These are phyloP conservation scores for Thaleichthys pacificus DNA, from an alignment of 2,797 vertebrate species.

Conservation along the genomic window DNA sequence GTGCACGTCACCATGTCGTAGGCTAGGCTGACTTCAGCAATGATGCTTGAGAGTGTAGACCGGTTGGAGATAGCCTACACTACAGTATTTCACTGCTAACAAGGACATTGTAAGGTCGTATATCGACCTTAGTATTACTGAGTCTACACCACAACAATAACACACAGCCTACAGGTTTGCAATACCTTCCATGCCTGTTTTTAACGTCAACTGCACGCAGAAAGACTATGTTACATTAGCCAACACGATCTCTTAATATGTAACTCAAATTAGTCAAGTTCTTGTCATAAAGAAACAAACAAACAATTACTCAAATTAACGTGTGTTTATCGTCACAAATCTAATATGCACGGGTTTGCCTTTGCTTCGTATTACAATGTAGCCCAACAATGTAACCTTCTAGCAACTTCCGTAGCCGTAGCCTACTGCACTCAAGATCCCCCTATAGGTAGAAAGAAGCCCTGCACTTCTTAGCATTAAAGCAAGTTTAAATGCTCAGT, in stretches of 20 bases:
- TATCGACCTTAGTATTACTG: not conserved
- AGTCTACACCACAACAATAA: not conserved
- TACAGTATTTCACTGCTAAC: not conserved
- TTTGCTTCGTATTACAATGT: not conserved
- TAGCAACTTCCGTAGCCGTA: not conserved
- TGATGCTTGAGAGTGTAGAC: not conserved
- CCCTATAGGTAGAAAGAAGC: conserved; percentile 7
- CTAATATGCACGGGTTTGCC: not conserved
- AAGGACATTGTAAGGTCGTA: not conserved
- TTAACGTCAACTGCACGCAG: too few relatives aligned
- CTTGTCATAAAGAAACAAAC: not conserved
- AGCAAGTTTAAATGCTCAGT: too few relatives aligned
- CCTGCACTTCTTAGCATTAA: not conserved
- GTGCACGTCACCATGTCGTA: not conserved
- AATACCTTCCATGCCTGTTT: too few relatives aligned
- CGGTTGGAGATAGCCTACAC: not conserved
- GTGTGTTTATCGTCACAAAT: not conserved
- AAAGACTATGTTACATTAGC: too few relatives aligned
- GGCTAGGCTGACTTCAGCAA: not conserved
- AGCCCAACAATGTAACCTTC: not conserved
- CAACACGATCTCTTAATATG: not conserved
- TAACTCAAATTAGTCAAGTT: not conserved
- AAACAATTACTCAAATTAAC: not conserved
- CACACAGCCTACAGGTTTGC: too few relatives aligned
- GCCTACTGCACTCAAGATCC: not conserved